Conservation (phyloP, 2,113 vertebrate species). For the Nothobranchius kuhntae region DNA sequence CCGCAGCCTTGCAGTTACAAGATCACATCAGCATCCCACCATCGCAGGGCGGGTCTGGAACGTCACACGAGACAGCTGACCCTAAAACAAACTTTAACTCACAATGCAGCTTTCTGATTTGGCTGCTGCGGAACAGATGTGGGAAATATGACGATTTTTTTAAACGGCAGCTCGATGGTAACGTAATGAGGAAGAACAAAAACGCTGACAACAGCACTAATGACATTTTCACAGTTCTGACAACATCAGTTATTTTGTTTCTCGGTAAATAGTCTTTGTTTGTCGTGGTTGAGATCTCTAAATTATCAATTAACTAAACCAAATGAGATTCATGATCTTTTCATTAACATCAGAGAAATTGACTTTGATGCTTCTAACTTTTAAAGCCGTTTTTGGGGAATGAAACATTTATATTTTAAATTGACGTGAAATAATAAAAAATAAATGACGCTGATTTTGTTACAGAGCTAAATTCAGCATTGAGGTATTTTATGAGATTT, state of each 20-base stretch:
- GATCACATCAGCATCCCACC: slow-evolving; percentile 5
- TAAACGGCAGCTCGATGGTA: slow-evolving; percentile 13
- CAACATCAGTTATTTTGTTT: slow-evolving; percentile 12
- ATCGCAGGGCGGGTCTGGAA: not conserved
- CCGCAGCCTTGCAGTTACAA: slow-evolving; percentile 19
- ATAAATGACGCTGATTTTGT: not conserved
- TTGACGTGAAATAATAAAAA: not conserved
- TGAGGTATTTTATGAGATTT: slow-evolving; percentile 52
- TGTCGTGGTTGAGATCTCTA: not conserved
- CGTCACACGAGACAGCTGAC: slow-evolving; percentile 5
- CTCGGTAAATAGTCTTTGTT: slow-evolving; percentile 1
- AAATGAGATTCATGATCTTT: too few species aligned
- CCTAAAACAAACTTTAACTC: not conserved
- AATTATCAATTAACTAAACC: too few species aligned
- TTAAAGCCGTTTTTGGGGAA: too few species aligned
- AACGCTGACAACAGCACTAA: slow-evolving; percentile 13
- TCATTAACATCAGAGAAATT: too few species aligned
- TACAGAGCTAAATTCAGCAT: slow-evolving; percentile 34
- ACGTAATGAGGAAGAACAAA: slow-evolving; percentile 7
- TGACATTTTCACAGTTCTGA: slow-evolving; percentile 17
- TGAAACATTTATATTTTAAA: too few species aligned
- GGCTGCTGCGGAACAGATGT: not conserved
- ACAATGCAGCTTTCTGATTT: not conserved
- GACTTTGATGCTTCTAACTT: too few species aligned
- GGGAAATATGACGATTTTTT: not conserved